phyloP scores from a whole-genome alignment of 2,113 vertebrate species.

The Seriola rivoliana region DNA sequence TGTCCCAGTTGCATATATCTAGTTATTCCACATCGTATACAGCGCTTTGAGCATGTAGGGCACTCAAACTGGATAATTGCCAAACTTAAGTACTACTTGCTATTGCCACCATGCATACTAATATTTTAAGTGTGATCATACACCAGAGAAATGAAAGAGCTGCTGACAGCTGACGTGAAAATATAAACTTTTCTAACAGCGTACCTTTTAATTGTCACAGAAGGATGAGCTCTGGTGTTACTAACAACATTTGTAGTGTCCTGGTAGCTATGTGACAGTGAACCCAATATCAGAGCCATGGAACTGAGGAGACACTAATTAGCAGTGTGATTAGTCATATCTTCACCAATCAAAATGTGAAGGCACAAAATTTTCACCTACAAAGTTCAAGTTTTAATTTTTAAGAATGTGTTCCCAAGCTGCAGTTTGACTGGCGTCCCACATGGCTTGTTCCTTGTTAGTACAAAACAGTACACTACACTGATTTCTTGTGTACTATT shows the following conservation, averaged over 20 bases:
- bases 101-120: background rate
- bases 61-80: background rate
- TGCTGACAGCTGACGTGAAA: background rate
- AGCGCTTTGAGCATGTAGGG: background rate
- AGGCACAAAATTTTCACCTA: background rate
- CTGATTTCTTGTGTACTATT: slow-evolving; percentile 17
- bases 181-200: background rate
- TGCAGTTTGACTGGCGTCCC: slow-evolving; percentile 8
- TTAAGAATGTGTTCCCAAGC: background rate
- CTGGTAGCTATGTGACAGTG: background rate
- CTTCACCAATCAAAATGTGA: background rate
- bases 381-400: background rate
- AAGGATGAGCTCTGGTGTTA: background rate
- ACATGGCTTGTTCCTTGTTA: slow-evolving; percentile 20
- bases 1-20: background rate
- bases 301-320: background rate
- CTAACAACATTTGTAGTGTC: background rate
- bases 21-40: background rate
- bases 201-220: background rate
- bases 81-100: background rate
- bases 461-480: slow-evolving; percentile 28
- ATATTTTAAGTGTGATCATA: background rate
- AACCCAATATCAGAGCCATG: background rate
- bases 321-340: background rate
- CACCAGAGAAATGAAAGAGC: background rate